A percentile compares a stretch with the other conserved stretches of the same genome.
Evolutionary conservation across 37 sponge, comb jelly and placozoan genomes (phyloP).

Genomic region (Lycopodina hypogea): DNA sequence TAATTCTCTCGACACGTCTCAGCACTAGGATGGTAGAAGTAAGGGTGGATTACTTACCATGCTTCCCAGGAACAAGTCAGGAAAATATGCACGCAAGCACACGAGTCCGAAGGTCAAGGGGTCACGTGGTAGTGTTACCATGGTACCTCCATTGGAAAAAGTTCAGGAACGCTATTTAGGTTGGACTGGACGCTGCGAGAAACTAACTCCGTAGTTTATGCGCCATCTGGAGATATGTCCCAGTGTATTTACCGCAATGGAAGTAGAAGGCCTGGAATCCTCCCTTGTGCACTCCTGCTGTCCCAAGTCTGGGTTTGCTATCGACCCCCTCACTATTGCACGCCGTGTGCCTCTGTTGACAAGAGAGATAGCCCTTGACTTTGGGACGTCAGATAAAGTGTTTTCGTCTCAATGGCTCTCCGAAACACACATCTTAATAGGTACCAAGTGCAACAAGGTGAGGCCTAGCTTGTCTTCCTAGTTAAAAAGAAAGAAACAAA

Average conservation of each 20-base stretch:
- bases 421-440: constrained; percentile 56
- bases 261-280: too few relatives aligned
- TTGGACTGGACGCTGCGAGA: not conserved
- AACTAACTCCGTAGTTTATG: too few relatives aligned
- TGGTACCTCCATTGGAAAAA: not conserved
- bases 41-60: constrained; percentile 23
- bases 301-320: not conserved
- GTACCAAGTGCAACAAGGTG: constrained; percentile 85
- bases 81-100: not conserved
- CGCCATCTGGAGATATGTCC: too few relatives aligned
- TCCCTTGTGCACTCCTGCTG: too few relatives aligned
- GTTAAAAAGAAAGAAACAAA: not conserved
- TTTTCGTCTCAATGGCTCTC: constrained; percentile 81
- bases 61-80: not conserved
- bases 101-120: too few relatives aligned
- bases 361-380: constrained; percentile 39
- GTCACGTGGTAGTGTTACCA: constrained; percentile 1
- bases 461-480: too few relatives aligned
- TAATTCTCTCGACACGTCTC: not conserved
- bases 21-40: not conserved
- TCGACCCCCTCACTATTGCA: constrained; percentile 4
- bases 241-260: too few relatives aligned
- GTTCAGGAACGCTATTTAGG: not conserved
- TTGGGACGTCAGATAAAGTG: constrained; percentile 71
- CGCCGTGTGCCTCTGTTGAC: constrained; percentile 47